Evolutionary conservation across 2,797 vertebrate species (phyloP).

Genomic region (Botia almorhae): DNA sequence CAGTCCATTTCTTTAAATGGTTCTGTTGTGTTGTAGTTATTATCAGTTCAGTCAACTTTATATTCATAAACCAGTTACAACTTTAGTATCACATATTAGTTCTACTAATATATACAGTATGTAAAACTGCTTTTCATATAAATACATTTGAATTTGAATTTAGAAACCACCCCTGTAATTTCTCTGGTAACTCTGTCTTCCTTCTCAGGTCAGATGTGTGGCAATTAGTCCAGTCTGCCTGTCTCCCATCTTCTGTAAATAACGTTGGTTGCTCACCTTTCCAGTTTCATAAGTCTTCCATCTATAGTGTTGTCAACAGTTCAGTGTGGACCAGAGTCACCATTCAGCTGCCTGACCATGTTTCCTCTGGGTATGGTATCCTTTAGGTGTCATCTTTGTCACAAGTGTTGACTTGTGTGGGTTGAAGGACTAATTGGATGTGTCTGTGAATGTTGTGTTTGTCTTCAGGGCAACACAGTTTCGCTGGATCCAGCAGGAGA

Average conservation of each 20-base stretch:
- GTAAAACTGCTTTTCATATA: too few species aligned
- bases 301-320: slow-evolving; percentile 96
- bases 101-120: too few species aligned
- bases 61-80: too few species aligned
- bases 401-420: background rate
- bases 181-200: background rate
- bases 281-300: slow-evolving; percentile 96
- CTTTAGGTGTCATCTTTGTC: background rate
- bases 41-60: too few species aligned
- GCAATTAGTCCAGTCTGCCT: slow-evolving; percentile 96
- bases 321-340: slow-evolving; percentile 95
- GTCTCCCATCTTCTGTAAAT: slow-evolving; percentile 94
- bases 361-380: slow-evolving; percentile 89
- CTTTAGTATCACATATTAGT: too few species aligned
- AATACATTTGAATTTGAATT: too few species aligned
- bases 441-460: slow-evolving; percentile 11
- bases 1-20: too few species aligned
- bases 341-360: slow-evolving; percentile 93
- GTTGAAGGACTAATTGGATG: background rate
- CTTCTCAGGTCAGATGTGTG: slow-evolving; percentile 88
- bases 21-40: too few species aligned
- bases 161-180: too few species aligned
- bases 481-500: slow-evolving; percentile 97
- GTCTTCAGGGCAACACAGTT: slow-evolving; percentile 91
- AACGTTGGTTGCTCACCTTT: slow-evolving; percentile 97